Evolutionary conservation across 2,113 vertebrate species (phyloP).

Genomic region (Suricata suricatta): DNA sequence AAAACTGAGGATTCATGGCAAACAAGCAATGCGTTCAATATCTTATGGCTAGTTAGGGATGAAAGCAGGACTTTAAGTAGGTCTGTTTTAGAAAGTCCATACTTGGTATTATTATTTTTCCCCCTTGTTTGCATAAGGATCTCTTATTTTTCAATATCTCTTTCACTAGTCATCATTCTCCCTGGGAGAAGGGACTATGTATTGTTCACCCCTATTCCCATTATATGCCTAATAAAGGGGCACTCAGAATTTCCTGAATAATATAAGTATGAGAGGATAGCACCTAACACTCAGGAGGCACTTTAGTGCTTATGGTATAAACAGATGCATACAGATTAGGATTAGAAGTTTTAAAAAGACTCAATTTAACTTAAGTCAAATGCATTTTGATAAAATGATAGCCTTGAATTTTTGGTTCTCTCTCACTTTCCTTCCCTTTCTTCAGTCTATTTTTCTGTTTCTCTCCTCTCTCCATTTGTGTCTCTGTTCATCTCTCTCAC

Average conservation of each 20-base stretch:
- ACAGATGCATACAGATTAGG: background rate
- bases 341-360: background rate
- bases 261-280: background rate
- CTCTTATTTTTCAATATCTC: background rate
- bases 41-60: rapidly evolving
- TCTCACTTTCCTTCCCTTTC: background rate
- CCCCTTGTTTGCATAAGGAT: background rate
- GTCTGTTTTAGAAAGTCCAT: background rate
- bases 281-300: background rate
- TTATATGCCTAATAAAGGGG: background rate
- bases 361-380: background rate
- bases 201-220: background rate
- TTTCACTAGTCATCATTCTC: background rate
- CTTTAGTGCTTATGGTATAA: background rate
- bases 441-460: background rate
- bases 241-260: background rate
- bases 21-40: background rate
- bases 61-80: background rate
- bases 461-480: background rate
- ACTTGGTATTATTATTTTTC: background rate
- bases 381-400: background rate
- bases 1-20: background rate
- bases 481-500: background rate
- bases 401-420: background rate
- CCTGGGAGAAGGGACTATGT: background rate